Evolutionary conservation across 1,140 invertebrate species (phyloP), one percentile per base, ranked within the genome.

Genomic region (Carcinoscorpius rotundicauda): DNA sequence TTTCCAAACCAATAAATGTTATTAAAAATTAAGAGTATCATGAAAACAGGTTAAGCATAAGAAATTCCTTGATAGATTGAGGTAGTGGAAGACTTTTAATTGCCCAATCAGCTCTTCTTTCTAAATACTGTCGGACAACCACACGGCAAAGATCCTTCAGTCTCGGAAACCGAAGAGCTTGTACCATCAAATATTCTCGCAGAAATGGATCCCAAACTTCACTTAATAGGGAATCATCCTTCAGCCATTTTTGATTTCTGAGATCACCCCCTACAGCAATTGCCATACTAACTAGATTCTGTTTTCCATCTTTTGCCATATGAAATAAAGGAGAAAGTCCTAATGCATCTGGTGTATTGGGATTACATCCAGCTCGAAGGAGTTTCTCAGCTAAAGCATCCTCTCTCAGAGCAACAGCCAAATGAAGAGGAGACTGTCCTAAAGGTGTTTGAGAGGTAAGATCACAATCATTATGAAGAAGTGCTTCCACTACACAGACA

Each of bases 351-450:
- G 64, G 63, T 53, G 67, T 68, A 58, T 70, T 63, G 29, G 67
- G 61, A 51, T 69, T 64, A 53, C 71, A 71, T 10, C 72, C 72
- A 52, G 65, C 65, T 48, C 69, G 65, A 10, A 71, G 59, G 0
- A 72, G 62, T 8, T 70, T 63, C 53, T 65, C 61, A 9, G 69
- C 57, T 6, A 69, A 63, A 6, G 51, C 48, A n/a, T 71, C 59
- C 9, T 66, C 65, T 29, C 69, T 64, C 60, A 70, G 66, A n/a
- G 71, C 50, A 8, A 72, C 68, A 10, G 72, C 72, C n/a, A 72
- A 58, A 67, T 72, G 72, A 50, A 72, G 61, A 3, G 70, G 66
- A 11, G 72, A 72, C 52, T 72, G 71, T 4, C 72, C 72, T 51
- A 69, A 59, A 11, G 59, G 58, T 10, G 68, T 66, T 48, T 64